Conservation (phyloP, 2,797 vertebrate species). For the Streptopelia turtur region DNA sequence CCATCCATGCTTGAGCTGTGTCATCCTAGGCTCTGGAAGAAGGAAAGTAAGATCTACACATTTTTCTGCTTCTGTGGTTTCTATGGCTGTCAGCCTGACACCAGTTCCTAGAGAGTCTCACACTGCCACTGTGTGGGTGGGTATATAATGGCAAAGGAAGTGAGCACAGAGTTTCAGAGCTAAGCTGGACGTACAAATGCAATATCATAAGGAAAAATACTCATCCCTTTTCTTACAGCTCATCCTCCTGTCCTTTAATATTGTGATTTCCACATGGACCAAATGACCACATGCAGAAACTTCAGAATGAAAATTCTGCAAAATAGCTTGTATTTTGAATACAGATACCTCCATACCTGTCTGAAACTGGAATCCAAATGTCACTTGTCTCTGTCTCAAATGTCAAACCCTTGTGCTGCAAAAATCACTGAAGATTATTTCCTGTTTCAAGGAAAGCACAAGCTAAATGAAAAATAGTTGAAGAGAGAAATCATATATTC, state of each 20-base stretch:
- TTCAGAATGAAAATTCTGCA: background rate
- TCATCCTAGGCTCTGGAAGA: background rate
- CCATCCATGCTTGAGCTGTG: background rate
- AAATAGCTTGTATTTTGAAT: background rate
- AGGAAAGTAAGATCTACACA: background rate
- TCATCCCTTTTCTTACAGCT: background rate
- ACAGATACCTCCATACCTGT: background rate
- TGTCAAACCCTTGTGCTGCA: background rate
- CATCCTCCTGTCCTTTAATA: background rate
- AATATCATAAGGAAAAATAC: background rate
- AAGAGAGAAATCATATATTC: background rate
- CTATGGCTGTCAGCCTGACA: background rate
- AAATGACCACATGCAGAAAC: background rate
- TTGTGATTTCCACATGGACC: background rate
- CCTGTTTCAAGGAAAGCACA: background rate
- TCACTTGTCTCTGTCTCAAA: background rate
- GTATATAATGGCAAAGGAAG: background rate
- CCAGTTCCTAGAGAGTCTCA: background rate
- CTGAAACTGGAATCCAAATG: background rate
- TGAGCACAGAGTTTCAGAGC: background rate
- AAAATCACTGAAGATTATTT: background rate
- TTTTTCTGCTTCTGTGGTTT: slow-evolving; percentile 31
- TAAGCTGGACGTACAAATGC: background rate
- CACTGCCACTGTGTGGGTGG: background rate
- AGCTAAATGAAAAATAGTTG: background rate